Percentiles rank a stretch among this genome's conserved stretches.
Evolutionary conservation across 2,113 vertebrate genomes (phyloP).

Genomic region (Hyaena hyaena): DNA sequence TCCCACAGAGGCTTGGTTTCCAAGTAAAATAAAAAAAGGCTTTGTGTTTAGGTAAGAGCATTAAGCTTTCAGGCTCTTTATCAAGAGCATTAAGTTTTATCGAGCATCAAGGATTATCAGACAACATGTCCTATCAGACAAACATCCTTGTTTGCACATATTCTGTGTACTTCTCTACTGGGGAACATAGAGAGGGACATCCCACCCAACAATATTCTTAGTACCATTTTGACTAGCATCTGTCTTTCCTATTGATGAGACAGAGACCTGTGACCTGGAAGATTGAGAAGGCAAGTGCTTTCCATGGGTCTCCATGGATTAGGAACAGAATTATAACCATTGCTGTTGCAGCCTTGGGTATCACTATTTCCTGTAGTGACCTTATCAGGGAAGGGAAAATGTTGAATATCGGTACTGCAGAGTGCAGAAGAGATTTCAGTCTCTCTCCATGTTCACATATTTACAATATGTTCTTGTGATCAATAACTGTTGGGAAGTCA

Average conservation of each 20-base stretch:
- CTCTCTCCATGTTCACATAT: neutral
- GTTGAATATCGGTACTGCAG: no score
- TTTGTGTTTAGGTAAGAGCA: neutral
- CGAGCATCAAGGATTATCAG: neutral
- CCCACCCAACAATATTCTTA: neutral
- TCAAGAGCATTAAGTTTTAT: neutral
- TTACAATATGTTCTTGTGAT: neutral
- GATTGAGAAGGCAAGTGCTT: fast-evolving
- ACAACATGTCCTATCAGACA: neutral
- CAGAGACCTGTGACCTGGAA: neutral
- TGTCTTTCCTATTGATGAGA: neutral
- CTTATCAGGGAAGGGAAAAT: neutral
- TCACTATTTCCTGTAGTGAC: neutral
- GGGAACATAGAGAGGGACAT: neutral
- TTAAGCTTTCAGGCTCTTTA: no score
- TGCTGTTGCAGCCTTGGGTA: neutral
- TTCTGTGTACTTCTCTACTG: neutral
- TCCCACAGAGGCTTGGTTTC: neutral
- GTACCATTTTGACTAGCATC: neutral
- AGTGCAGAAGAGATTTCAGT: neutral
- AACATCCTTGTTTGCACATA: neutral
- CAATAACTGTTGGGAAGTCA: neutral
- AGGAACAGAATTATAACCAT: neutral
- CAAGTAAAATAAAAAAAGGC: neutral
- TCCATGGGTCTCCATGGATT: neutral